These are phyloP conservation scores for Syncerus caffer DNA, from an alignment of 2,797 vertebrate genomes.

Conservation along the genomic window DNA sequence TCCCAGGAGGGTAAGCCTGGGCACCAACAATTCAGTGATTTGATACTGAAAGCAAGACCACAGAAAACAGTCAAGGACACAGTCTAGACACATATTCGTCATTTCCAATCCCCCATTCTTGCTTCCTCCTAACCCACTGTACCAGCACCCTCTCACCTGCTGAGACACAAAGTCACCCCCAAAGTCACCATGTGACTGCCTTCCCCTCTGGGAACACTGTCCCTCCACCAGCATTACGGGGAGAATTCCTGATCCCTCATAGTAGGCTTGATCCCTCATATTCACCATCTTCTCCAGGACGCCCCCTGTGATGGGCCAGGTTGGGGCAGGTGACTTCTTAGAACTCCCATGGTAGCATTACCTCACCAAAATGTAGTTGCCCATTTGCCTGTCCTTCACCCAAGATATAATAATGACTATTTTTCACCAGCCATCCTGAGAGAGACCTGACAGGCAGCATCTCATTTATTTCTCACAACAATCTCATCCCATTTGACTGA, in stretches of 20 bases:
- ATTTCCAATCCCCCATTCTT: background rate
- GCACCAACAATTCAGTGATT: background rate
- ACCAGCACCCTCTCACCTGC: background rate
- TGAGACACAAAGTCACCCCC: background rate
- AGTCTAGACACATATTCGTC: background rate
- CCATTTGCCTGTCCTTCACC: background rate
- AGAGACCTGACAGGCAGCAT: constrained; percentile 31
- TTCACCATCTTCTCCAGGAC: background rate
- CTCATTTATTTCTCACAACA: constrained; percentile 11
- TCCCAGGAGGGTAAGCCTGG: background rate
- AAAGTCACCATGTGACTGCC: background rate
- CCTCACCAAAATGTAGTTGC: background rate
- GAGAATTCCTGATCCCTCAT: background rate
- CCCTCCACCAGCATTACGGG: background rate
- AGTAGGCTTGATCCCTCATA: background rate
- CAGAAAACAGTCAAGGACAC: background rate
- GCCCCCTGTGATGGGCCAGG: background rate
- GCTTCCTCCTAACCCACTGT: background rate
- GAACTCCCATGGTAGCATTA: background rate
- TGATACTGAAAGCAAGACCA: background rate
- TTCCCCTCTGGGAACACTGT: background rate
- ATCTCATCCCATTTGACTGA: background rate
- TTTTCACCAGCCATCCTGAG: background rate
- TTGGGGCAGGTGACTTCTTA: background rate
- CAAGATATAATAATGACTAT: background rate